A percentile compares a stretch with the other conserved stretches of the same genome.
Evolutionary conservation across 2,113 vertebrate species (phyloP).

Genomic region (Microcebus tavaratra): DNA sequence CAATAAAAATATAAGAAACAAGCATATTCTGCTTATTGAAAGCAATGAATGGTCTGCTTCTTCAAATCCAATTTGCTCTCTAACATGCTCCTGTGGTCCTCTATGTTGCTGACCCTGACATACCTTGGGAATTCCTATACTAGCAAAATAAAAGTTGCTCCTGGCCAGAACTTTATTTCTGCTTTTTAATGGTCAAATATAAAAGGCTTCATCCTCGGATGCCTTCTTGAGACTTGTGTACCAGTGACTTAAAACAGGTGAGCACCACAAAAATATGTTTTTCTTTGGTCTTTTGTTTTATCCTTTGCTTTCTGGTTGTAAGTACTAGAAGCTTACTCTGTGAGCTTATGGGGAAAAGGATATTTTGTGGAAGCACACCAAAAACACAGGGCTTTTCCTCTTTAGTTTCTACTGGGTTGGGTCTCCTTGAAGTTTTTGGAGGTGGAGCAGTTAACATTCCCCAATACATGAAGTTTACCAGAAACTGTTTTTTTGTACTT

Average conservation of each 20-base stretch:
- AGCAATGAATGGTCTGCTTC: not conserved
- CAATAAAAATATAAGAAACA: conserved; percentile 28
- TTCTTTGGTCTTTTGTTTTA: not conserved
- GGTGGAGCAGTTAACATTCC: not conserved
- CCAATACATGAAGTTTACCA: not conserved
- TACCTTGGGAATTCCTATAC: not conserved
- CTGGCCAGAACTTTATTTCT: not conserved
- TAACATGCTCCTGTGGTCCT: not conserved
- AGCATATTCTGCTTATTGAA: not conserved
- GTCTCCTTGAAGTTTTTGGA: not conserved
- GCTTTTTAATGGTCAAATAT: not conserved
- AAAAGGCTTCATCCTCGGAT: not conserved
- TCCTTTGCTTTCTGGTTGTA: not conserved
- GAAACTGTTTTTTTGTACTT: not conserved
- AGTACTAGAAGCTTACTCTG: not conserved
- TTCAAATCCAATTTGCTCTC: not conserved
- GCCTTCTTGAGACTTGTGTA: not conserved
- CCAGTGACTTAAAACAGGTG: not conserved
- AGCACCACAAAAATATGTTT: not conserved
- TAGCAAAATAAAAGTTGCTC: not conserved
- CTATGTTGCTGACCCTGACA: not conserved
- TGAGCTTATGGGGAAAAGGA: not conserved
- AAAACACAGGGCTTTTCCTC: not conserved
- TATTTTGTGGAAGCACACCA: not conserved
- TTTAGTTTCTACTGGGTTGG: not conserved